These are phyloP conservation scores for Bucorvus abyssinicus DNA, from an alignment of 2,797 vertebrate genomes.

Conservation along the genomic window DNA sequence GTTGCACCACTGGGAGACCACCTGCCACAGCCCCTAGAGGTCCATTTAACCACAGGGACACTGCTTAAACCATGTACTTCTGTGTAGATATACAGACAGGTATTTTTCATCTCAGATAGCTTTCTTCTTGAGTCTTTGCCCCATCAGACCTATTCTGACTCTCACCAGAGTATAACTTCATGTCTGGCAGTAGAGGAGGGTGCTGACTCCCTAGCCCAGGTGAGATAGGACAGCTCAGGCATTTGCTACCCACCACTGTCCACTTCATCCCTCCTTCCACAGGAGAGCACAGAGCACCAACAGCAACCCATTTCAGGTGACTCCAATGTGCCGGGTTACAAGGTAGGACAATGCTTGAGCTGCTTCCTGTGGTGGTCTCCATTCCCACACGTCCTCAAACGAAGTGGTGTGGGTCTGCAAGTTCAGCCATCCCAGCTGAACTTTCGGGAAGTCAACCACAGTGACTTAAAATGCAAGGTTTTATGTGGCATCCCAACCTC, in stretches of 20 bases:
- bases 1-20: background rate
- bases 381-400: background rate
- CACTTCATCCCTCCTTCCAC: background rate
- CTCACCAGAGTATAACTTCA: background rate
- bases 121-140: background rate
- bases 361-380: background rate
- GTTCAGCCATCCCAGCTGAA: background rate
- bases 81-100: fast-evolving
- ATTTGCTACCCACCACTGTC: background rate
- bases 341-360: background rate
- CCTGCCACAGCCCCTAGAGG: background rate
- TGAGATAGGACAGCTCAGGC: background rate
- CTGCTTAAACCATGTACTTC: background rate
- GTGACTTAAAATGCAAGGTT: too few species aligned
- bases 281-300: background rate
- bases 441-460: background rate
- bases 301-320: background rate
- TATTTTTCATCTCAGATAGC: background rate
- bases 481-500: background rate
- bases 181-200: background rate
- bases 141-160: background rate
- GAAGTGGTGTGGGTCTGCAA: background rate
- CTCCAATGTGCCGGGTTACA: background rate
- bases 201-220: background rate
- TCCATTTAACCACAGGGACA: background rate